Evolutionary conservation across 2,797 vertebrate genomes (phyloP), one percentile per base, ranked within the genome.

Genomic region (Pangasius djambal): DNA sequence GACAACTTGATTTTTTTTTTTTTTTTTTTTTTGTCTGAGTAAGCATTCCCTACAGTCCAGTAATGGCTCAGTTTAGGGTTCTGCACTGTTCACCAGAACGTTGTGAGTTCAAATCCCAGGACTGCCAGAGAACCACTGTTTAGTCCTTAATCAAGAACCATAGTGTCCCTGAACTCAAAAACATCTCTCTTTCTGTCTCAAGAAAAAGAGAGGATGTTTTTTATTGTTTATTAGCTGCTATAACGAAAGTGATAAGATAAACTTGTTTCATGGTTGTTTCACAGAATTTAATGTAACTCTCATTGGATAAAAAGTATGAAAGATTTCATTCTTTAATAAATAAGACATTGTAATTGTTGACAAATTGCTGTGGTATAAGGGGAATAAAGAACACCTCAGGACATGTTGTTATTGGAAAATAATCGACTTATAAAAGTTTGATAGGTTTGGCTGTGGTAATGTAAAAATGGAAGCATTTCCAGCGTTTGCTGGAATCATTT

Each of bases 121-220:
- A 77, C 4, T 28, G 44, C 44, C 44, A 28, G 25, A n/a, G n/a
- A 57, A 79, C 7, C 77, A 57, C 1, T 20, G 18, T 57, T 20
- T 57, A 78, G 10, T 79, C 77, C n/a, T n/a, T 18, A 20, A 79
- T 55, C 0, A 55, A 79, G 50, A 79, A 77, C 74, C 13, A 25
- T 75, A 75, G 25, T 74, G 70, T 74, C 37, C 70, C 20, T 74
- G 37, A 40, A 74, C 70, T 74, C n/a, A 34, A 69, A 69, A 69
- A 34, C 69, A 20, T 37, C 34, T 40, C 34, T 34, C n/a, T 69
- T 40, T 74, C 40, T 75, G 44, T 75, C 40, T 75, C 20, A 28
- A 16, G 40, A 78, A 16, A 50, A 50, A n/a, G 13, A 52, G 12
- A 50, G 13, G 75, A 55, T 78, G n/a, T 28, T 28, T 22, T n/a